Conservation (phyloP, 92 coral and sea anemone genomes). For the Plumapathes pennacea region DNA sequence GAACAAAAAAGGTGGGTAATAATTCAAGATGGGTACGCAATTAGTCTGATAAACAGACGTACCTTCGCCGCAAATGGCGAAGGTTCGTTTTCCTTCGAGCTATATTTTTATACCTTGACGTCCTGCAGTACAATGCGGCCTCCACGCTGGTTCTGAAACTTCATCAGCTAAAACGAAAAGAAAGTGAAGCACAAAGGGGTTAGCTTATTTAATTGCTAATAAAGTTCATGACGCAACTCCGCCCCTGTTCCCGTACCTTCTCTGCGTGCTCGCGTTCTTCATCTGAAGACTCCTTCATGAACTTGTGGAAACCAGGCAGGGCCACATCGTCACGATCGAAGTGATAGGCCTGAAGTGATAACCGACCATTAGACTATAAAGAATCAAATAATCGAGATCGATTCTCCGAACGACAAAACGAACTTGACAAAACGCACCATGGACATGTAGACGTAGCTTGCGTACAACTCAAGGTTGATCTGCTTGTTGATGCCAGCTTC, state of each 20-base stretch:
- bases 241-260: constrained; percentile 37
- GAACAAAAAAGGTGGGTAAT: not conserved
- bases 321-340: constrained; percentile 99
- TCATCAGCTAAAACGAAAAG: constrained; percentile 62
- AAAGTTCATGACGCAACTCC: not conserved
- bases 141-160: constrained; percentile 94
- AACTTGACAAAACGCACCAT: constrained; percentile 40
- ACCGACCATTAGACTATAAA: not conserved
- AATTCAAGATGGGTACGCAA: no score
- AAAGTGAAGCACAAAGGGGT: not conserved
- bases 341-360: constrained; percentile 64
- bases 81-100: no score
- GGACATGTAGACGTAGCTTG: constrained; percentile 87
- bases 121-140: constrained; percentile 94
- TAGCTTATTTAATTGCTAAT: not conserved
- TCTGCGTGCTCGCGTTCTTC: constrained; percentile 97
- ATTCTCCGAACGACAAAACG: not conserved
- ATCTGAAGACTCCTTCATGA: constrained; percentile 72
- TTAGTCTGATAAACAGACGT: no score
- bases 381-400: not conserved
- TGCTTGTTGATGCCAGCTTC: constrained; percentile 98
- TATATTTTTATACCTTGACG: constrained; percentile 89
- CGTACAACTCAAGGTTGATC: constrained; percentile 96
- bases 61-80: no score
- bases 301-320: constrained; percentile 81